These are phyloP conservation scores for Amiota communis DNA, from an alignment of 2,888 invertebrate genomes.

Conservation along the genomic window DNA sequence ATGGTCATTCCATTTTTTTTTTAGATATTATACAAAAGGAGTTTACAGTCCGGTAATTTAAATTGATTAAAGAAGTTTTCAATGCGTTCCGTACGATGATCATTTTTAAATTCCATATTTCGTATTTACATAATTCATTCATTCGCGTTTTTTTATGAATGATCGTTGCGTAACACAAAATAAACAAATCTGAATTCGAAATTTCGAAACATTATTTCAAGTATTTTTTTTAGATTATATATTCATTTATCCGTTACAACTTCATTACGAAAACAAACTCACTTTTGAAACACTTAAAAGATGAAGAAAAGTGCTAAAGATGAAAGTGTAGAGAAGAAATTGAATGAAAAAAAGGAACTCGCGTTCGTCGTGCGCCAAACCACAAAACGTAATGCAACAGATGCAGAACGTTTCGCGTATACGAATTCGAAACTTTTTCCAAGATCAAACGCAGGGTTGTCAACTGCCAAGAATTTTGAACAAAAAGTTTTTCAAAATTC, in stretches of 20 bases:
- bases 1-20: too few species aligned
- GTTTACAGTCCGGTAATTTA: too few species aligned
- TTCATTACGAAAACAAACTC: slow-evolving; percentile 42
- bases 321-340: slow-evolving; percentile 37
- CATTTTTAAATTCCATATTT: too few species aligned
- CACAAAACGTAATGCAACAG: slow-evolving; percentile 64
- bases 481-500: neutral
- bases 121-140: slow-evolving; percentile 56
- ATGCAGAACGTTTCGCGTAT: slow-evolving; percentile 31
- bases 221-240: slow-evolving; percentile 7
- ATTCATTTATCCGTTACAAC: slow-evolving; percentile 23
- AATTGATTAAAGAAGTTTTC: too few species aligned
- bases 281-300: slow-evolving; percentile 49
- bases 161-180: slow-evolving; percentile 50
- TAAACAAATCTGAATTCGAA: slow-evolving; percentile 16
- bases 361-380: slow-evolving; percentile 64
- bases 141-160: slow-evolving; percentile 40
- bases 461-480: slow-evolving; percentile 11
- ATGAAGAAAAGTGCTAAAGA: slow-evolving; percentile 33
- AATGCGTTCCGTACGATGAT: too few species aligned
- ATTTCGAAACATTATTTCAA: neutral
- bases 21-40: too few species aligned
- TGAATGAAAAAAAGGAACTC: slow-evolving; percentile 45
- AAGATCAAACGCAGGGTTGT: slow-evolving; percentile 45
- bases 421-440: neutral